Evolutionary conservation across 2,113 vertebrate species (phyloP).

Genomic region (Rutilus rutilus): DNA sequence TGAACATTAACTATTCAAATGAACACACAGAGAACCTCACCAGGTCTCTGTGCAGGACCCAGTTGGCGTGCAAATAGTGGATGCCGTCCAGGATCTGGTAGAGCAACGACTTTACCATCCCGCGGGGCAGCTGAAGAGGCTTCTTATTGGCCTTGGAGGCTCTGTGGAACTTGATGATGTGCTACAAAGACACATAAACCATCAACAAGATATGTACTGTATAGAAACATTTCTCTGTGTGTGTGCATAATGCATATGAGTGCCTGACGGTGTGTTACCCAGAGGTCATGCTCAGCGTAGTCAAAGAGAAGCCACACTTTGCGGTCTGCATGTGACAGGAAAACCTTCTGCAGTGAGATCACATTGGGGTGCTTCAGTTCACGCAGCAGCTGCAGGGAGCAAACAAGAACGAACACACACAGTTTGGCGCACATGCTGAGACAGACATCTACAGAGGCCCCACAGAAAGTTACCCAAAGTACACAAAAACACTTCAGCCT

Average conservation of each 20-base stretch:
- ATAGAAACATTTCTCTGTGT: slow-evolving; percentile 11
- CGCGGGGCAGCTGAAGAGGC: slow-evolving; percentile 97
- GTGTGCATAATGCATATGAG: not conserved
- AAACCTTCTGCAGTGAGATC: slow-evolving; percentile 99
- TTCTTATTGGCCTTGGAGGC: slow-evolving; percentile 99
- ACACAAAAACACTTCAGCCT: slow-evolving; percentile 35
- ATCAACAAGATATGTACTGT: not conserved
- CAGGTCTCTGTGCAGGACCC: slow-evolving; percentile 99
- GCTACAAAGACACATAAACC: slow-evolving; percentile 79
- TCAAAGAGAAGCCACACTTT: slow-evolving; percentile 99
- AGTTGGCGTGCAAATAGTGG: slow-evolving; percentile 99
- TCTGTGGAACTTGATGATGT: slow-evolving; percentile 99
- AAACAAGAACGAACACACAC: slow-evolving; percentile 36
- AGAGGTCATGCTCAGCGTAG: slow-evolving; percentile 98
- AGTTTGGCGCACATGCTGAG: slow-evolving; percentile 28
- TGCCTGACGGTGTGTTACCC: slow-evolving; percentile 81
- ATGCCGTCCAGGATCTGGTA: slow-evolving; percentile 99
- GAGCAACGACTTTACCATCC: slow-evolving; percentile 98
- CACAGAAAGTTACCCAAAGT: slow-evolving; percentile 16
- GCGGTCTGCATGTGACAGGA: slow-evolving; percentile 97
- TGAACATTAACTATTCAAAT: not conserved
- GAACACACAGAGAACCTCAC: slow-evolving; percentile 79
- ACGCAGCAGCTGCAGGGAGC: slow-evolving; percentile 86
- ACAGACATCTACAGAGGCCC: not conserved
- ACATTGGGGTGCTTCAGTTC: slow-evolving; percentile 99